phyloP scores from a whole-genome alignment of 2,797 vertebrate species.

The Anisognathus igniventris region DNA sequence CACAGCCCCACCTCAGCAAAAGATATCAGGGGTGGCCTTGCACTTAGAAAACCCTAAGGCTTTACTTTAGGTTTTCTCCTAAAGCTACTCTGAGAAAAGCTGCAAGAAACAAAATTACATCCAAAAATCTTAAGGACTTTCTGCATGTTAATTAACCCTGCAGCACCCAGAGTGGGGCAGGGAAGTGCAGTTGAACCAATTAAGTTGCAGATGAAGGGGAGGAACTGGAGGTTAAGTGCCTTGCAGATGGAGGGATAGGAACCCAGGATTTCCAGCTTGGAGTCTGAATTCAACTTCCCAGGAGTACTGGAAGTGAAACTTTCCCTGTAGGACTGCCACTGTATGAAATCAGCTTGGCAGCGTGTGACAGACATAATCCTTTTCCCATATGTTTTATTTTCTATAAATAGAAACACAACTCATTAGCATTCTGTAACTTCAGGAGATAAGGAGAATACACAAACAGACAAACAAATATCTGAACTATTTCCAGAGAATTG shows the following conservation, averaged over 20 bases:
- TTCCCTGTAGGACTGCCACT: conserved; percentile 4
- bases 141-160: not conserved
- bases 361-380: conserved; percentile 60
- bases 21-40: not conserved
- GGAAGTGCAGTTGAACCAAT: not conserved
- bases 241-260: conserved; percentile 17
- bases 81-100: not conserved
- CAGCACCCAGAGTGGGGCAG: not conserved
- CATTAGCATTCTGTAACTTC: conserved; percentile 55
- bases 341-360: conserved; percentile 65
- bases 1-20: not conserved
- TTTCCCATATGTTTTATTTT: conserved; percentile 67
- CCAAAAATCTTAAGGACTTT: not conserved
- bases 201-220: not conserved
- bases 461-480: conserved; percentile 47
- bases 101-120: not conserved
- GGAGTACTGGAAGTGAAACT: conserved; percentile 45
- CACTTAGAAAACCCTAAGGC: not conserved
- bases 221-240: not conserved
- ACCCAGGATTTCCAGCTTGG: not conserved
- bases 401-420: conserved; percentile 46
- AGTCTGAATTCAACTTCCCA: not conserved
- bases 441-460: conserved; percentile 49
- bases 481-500: conserved; percentile 22
- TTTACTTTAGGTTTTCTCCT: not conserved